Conservation (phyloP, 2,113 vertebrate species). For the Gavialis gangeticus region DNA sequence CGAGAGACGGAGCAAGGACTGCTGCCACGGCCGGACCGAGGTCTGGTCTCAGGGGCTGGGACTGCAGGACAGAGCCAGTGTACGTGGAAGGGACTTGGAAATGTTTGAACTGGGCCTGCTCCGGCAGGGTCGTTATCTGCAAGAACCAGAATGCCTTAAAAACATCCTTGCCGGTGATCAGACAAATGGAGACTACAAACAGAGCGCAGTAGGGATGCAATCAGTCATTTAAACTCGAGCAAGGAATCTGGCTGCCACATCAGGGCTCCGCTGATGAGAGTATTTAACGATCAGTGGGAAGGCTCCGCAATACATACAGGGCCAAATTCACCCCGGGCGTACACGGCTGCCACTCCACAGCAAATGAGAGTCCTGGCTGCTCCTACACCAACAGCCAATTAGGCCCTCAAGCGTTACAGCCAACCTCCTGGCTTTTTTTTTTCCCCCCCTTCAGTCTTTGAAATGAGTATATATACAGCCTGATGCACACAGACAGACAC, state of each 20-base stretch:
- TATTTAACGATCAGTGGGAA: neutral
- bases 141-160: neutral
- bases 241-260: conserved; percentile 19
- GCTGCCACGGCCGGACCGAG: neutral
- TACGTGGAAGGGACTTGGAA: neutral
- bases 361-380: rapidly evolving
- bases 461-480: rapidly evolving
- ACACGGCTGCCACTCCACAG: neutral
- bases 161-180: conserved; percentile 33
- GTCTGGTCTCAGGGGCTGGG: neutral
- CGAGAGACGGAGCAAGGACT: neutral
- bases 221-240: conserved; percentile 9
- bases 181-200: conserved; percentile 49
- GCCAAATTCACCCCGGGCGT: neutral
- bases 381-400: neutral
- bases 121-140: conserved; percentile 44
- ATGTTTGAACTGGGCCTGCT: neutral
- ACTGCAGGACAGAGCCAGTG: too few species aligned
- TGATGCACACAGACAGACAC: neutral
- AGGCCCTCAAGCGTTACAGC: neutral
- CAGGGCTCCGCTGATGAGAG: neutral
- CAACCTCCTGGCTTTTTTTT: neutral
- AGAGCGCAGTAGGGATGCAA: conserved; percentile 49
- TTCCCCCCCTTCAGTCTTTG: neutral
- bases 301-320: neutral